These are phyloP conservation scores for Melinopterus prodromus DNA, from an alignment of 2,888 invertebrate species.

Conservation along the genomic window DNA sequence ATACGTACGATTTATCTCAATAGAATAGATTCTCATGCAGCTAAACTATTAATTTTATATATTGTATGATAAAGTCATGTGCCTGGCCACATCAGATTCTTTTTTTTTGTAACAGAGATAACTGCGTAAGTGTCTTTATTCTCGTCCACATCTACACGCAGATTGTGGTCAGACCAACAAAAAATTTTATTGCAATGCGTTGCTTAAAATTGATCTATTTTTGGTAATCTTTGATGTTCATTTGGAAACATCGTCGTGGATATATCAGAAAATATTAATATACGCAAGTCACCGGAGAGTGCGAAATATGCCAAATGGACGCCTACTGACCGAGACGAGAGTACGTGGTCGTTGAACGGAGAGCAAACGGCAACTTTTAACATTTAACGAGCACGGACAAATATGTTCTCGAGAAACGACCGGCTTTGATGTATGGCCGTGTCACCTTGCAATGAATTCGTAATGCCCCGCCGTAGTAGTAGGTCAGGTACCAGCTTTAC, in stretches of 20 bases:
- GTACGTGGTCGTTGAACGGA: not conserved
- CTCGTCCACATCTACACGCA: not conserved
- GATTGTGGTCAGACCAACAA: not conserved
- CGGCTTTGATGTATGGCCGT: not conserved
- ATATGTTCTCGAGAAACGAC: not conserved
- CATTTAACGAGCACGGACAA: not conserved
- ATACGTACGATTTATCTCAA: too few species aligned
- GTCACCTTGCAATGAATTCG: constrained; percentile 4
- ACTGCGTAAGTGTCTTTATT: too few species aligned
- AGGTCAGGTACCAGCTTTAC: not conserved
- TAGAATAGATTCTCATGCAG: too few species aligned
- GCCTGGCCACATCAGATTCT: too few species aligned
- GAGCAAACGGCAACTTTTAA: not conserved
- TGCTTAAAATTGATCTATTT: not conserved
- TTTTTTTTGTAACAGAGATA: too few species aligned
- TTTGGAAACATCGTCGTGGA: not conserved
- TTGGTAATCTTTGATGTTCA: not conserved
- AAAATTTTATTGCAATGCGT: not conserved
- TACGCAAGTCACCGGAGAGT: not conserved
- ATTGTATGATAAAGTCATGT: too few species aligned
- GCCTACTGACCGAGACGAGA: not conserved
- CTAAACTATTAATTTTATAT: too few species aligned
- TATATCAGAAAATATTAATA: not conserved
- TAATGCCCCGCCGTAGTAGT: not conserved
- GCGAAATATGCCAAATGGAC: not conserved